Evolutionary conservation across 23 tunicate genomes (phyloP).

Genomic region (Trididemnum clinides): DNA sequence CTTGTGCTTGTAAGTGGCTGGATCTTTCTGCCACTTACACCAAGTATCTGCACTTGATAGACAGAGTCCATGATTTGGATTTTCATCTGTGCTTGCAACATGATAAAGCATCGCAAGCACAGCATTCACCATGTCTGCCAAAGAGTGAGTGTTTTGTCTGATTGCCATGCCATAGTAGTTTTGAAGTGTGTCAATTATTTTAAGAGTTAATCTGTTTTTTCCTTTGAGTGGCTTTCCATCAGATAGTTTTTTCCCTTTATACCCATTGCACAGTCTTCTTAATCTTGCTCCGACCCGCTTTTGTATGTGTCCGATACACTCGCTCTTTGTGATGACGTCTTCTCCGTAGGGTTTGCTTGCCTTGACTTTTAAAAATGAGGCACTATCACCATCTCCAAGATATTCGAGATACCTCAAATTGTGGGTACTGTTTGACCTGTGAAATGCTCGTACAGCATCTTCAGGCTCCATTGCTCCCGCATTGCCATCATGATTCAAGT

Average conservation of each 20-base stretch:
- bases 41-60: background rate
- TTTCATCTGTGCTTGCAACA: constrained; percentile 17
- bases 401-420: no score
- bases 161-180: constrained; percentile 1
- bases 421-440: no score
- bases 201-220: background rate
- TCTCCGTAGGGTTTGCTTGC: no score
- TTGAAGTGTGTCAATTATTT: constrained; percentile 1
- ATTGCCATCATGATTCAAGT: no score
- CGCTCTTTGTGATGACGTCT: background rate
- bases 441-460: no score
- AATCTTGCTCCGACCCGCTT: background rate
- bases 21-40: constrained; percentile 14
- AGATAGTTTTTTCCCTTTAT: background rate
- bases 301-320: background rate
- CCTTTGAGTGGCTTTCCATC: background rate
- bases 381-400: no score
- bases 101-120: background rate
- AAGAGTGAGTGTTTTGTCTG: background rate
- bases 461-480: no score
- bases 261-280: background rate
- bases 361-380: no score
- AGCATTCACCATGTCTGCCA: constrained; percentile 5
- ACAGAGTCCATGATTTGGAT: background rate
- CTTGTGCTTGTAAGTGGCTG: background rate